Percentiles rank a stretch among this genome's conserved stretches.
Conservation (phyloP, 2,888 invertebrate genomes). For the Dorcus parallelipipedus region DNA sequence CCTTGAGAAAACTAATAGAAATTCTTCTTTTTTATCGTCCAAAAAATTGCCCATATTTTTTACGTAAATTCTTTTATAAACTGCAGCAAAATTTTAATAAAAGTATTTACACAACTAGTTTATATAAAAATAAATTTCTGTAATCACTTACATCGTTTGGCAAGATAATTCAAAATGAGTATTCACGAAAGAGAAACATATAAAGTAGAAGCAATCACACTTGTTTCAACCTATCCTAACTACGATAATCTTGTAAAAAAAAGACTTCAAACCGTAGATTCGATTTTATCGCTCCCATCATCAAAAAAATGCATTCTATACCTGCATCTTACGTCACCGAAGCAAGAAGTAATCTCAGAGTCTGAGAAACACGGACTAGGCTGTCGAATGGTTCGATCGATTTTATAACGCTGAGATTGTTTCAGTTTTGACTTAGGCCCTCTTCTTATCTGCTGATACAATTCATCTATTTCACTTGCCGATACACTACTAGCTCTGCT, state of each 20-base stretch:
- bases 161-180: background rate
- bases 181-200: too few species aligned
- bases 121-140: background rate
- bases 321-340: slow-evolving; percentile 29
- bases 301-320: slow-evolving; percentile 12
- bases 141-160: background rate
- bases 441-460: slow-evolving; percentile 66
- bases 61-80: too few species aligned
- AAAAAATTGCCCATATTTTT: too few species aligned
- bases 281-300: slow-evolving; percentile 8
- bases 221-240: background rate
- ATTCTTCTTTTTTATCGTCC: too few species aligned
- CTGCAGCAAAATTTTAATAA: background rate
- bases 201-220: too few species aligned
- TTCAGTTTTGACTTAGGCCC: slow-evolving; percentile 38
- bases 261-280: slow-evolving; percentile 11
- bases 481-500: slow-evolving; percentile 58
- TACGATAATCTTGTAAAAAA: background rate
- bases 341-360: slow-evolving; percentile 40
- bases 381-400: slow-evolving; percentile 6
- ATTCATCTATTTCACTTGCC: slow-evolving; percentile 62
- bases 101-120: background rate
- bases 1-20: too few species aligned
- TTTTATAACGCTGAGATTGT: slow-evolving; percentile 11
- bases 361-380: slow-evolving; percentile 40